Percentiles rank a stretch among this genome's conserved stretches.
phyloP scores from a whole-genome alignment of 2,888 invertebrate genomes.

The Drosophila niveifrons region DNA sequence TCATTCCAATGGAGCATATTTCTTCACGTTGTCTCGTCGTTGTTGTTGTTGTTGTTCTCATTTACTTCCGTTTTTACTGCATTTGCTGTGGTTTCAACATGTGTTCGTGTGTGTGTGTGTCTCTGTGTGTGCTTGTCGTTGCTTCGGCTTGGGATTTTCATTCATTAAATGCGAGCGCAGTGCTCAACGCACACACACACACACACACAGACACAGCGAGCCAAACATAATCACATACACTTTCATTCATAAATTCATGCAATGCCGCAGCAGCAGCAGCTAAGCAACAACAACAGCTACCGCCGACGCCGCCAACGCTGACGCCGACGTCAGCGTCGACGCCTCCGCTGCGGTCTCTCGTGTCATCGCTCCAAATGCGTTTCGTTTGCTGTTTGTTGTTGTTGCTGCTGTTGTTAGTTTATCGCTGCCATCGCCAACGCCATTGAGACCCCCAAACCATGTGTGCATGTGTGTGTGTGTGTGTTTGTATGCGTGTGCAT shows the following conservation, averaged over 20 bases:
- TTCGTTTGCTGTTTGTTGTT: constrained; percentile 35
- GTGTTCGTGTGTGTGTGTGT: constrained; percentile 37
- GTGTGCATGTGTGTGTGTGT: constrained; percentile 9
- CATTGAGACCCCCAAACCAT: constrained; percentile 55
- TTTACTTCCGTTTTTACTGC: constrained; percentile 77
- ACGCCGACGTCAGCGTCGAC: constrained; percentile 25
- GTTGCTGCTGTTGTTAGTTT: constrained; percentile 57
- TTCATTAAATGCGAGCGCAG: constrained; percentile 72
- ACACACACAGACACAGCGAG: constrained; percentile 26
- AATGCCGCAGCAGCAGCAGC: constrained; percentile 23
- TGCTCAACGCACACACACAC: constrained; percentile 46
- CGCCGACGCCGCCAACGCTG: constrained; percentile 31
- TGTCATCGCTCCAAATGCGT: constrained; percentile 64
- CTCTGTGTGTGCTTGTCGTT: constrained; percentile 57
- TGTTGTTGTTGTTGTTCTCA: constrained; percentile 50
- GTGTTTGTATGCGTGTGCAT: constrained; percentile 18
- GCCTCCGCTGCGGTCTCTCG: constrained; percentile 47
- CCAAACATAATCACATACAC: constrained; percentile 49
- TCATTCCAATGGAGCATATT: constrained; percentile 59
- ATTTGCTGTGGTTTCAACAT: constrained; percentile 49
- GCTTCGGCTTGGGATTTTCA: constrained; percentile 73
- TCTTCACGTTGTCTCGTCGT: constrained; percentile 10
- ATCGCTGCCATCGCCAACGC: constrained; percentile 67
- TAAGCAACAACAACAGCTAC: neutral
- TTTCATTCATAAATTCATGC: constrained; percentile 79